Percentiles rank a stretch among this genome's conserved stretches.
Evolutionary conservation across 2,797 vertebrate genomes (phyloP).

Genomic region (Balearica regulorum): DNA sequence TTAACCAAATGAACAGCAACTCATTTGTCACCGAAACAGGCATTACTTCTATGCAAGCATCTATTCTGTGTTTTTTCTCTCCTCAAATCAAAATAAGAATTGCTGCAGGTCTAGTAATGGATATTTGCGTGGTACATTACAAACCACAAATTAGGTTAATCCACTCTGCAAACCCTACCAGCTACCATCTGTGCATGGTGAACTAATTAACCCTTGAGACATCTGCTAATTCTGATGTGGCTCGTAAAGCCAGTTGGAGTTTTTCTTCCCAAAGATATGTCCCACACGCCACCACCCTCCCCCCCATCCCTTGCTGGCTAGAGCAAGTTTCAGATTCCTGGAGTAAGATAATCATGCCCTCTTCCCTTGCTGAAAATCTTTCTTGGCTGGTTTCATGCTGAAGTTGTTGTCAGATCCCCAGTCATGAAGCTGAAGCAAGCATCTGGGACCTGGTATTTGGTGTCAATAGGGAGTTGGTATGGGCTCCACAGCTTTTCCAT

Average conservation of each 20-base stretch:
- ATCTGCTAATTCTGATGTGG: neutral
- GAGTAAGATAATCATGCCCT: neutral
- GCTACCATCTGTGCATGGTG: conserved; percentile 48
- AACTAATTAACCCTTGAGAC: conserved; percentile 61
- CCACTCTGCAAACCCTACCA: conserved; percentile 28
- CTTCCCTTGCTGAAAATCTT: neutral
- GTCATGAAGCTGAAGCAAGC: neutral
- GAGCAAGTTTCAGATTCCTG: neutral
- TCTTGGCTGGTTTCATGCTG: neutral
- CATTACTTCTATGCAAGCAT: neutral
- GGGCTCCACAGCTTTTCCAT: neutral
- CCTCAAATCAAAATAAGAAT: conserved; percentile 5
- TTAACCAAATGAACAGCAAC: neutral
- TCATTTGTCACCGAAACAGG: neutral
- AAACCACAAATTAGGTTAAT: conserved; percentile 53
- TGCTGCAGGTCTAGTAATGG: neutral
- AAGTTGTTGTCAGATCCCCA: neutral
- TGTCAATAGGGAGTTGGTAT: neutral
- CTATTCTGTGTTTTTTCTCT: neutral
- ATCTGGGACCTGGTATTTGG: neutral
- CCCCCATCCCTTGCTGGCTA: neutral
- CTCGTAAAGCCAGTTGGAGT: neutral
- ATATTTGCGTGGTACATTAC: conserved; percentile 40
- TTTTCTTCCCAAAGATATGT: neutral
- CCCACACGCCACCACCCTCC: too few relatives aligned